Evolutionary conservation across 2,888 invertebrate species (phyloP).

Genomic region (Himalopsyche japonica): DNA sequence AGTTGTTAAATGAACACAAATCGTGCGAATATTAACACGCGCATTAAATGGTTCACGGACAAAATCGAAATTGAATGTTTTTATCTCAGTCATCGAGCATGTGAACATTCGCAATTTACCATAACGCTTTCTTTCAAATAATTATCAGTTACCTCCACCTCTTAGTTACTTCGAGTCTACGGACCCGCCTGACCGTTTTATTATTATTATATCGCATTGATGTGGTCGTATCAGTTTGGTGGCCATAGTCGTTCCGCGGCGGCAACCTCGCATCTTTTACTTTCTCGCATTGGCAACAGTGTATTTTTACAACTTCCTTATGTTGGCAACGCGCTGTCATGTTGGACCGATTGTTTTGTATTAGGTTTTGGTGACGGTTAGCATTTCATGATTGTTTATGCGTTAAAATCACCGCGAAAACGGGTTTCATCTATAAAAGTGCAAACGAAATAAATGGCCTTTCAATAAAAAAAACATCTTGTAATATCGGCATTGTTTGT

Average conservation of each 20-base stretch:
- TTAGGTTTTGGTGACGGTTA: slow-evolving; percentile 7
- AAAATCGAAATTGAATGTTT: not conserved
- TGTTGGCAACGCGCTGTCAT: slow-evolving; percentile 22
- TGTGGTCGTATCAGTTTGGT: not conserved
- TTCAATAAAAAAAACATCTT: not conserved
- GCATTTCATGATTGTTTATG: not conserved
- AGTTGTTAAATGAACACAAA: not conserved
- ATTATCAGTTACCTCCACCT: not conserved
- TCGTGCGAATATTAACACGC: not conserved
- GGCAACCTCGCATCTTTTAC: not conserved
- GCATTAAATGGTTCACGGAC: not conserved
- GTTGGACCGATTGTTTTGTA: slow-evolving; percentile 15
- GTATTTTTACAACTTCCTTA: not conserved
- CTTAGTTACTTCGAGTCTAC: not conserved
- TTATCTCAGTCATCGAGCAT: not conserved
- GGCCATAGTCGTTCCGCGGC: not conserved
- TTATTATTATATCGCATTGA: not conserved
- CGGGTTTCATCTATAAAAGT: slow-evolving; percentile 16
- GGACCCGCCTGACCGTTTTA: not conserved
- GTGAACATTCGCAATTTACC: not conserved
- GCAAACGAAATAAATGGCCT: not conserved
- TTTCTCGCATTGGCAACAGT: slow-evolving; percentile 6
- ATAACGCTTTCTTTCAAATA: not conserved
- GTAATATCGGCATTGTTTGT: not conserved
- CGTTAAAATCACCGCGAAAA: not conserved